Base-by-base conservation (phyloP, 2,888 invertebrate species). In the Drosophila putrida region DNA sequence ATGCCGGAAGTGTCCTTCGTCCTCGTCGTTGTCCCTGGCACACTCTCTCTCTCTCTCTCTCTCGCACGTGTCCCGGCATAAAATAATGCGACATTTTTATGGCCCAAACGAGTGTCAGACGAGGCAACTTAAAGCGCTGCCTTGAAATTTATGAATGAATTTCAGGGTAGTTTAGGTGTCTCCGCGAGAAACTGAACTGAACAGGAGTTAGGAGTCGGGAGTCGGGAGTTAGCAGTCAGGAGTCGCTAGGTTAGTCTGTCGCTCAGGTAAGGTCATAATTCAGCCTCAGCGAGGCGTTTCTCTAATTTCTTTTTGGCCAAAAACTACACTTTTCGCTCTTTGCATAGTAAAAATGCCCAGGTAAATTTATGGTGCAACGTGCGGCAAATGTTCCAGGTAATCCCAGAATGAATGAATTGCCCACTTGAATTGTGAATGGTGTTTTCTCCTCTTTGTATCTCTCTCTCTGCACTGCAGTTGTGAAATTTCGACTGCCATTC, bases 31-130 rank as follows among this genome's bases (percentile, higher is more conserved):
- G 39, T 75, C 74, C 67, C 35, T 31, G n/a, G 28, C 10, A n/a
- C 28, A 31, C n/a, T 33, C 31, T 62, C n/a, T 31, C 31, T 8
- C 31, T 8, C 1, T 31, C 31, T 8, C 31, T 31, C 8, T 38
- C 41, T 62, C 50, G 66, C 68, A 72, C 83, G 73, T 82, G 80
- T 82, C 73, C 67, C 62, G 60, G 81, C 89, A 81, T 88, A 86
- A 86, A 87, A 78, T 86, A 75, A 84, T 84, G 83, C 87, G 89
- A 83, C 89, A 87, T 81, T 83, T 83, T 83, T 83, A 83, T 83
- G 87, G 87, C 84, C 84, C 71, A 58, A 60, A 69, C 80, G 83
- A 86, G 83, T 83, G 85, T 65, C 59, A 43, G 71, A 38, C 58
- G 57, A 43, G 57, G 47, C 71, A 75, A 70, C 79, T 75, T 78